A percentile compares a stretch with the other conserved stretches of the same genome.
These are phyloP conservation scores for Sacculina carcini DNA, from an alignment of 2,888 invertebrate genomes.

Conservation along the genomic window DNA sequence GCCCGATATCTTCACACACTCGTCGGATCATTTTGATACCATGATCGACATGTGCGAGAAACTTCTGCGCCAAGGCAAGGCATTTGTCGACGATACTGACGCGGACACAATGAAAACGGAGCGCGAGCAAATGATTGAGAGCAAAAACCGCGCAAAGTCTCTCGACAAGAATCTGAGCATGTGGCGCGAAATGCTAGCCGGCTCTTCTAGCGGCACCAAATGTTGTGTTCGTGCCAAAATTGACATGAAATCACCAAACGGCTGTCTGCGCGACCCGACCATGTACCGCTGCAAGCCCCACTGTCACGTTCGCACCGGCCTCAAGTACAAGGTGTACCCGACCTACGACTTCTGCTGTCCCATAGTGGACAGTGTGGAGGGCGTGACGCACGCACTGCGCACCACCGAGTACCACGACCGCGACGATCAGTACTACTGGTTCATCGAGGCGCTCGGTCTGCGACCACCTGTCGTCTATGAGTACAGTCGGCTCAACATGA, in stretches of 20 bases:
- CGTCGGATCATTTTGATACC: conserved; percentile 85
- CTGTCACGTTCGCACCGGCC: conserved; percentile 72
- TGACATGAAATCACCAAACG: conserved; percentile 84
- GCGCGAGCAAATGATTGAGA: conserved; percentile 62
- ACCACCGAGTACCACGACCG: conserved; percentile 98
- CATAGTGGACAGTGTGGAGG: conserved; percentile 89
- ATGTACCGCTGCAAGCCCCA: conserved; percentile 95
- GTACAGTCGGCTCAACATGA: conserved; percentile 88
- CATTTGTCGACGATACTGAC: conserved; percentile 89
- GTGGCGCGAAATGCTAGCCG: conserved; percentile 88
- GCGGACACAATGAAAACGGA: conserved; percentile 83
- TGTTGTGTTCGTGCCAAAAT: conserved; percentile 93
- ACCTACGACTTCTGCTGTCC: conserved; percentile 99
- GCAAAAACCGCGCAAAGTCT: conserved; percentile 51
- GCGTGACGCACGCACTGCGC: conserved; percentile 84
- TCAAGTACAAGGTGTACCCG: conserved; percentile 91
- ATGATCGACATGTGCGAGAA: conserved; percentile 68
- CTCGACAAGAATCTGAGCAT: conserved; percentile 54
- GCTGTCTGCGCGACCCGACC: conserved; percentile 91
- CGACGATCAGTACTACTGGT: conserved; percentile 95
- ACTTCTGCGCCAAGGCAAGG: conserved; percentile 60
- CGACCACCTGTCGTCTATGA: conserved; percentile 86
- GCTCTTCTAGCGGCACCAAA: conserved; percentile 44
- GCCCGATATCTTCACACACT: conserved; percentile 74
- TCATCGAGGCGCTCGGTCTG: conserved; percentile 57